Evolutionary conservation across 2,113 vertebrate genomes (phyloP), one percentile per base, ranked within the genome.

Genomic region (Speoplatyrhinus poulsoni): DNA sequence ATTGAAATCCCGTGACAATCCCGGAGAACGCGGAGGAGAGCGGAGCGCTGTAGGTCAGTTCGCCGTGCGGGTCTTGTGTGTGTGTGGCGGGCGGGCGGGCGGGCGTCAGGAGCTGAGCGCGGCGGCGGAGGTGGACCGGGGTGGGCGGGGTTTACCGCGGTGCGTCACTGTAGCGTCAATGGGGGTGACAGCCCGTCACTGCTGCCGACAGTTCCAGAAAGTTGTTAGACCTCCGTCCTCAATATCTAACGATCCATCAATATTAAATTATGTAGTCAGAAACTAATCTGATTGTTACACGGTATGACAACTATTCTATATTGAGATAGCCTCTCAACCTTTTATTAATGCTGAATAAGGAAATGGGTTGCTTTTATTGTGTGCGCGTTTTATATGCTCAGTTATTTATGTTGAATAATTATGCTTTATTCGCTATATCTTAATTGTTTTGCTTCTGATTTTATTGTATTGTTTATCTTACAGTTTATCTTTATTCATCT

Each of bases 1-100:
- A 94, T 94, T 93, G 92, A 93, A 93, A 93, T 91, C 92, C 88
- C 92, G 90, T 93, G 90, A 89, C 91, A 87, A 89, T 84, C 74
- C 82, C 89, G 78, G 90, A 92, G 90, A 94, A 92, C 86, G 90
- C 82, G 89, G 89, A 92, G 86, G 83, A 88, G 89, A 85, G 81
- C 82, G 73, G 81, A 86, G 76, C 82, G 36, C 77, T 41, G 36
- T 84, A 82, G 85, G 76, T 84, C 71, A 85, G 82, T 69, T 89
- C 72, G 88, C 78, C 88, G 82, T 90, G 87, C 88, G 88, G 88
- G 90, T 92, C 90, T 85, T 88, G 90, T 88, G 26, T 19, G 19
- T 90, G 80, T 90, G 79, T 90, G 86, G 89, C 62, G 5, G 19
- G 26, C 26, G 26, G 26, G 26, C 26, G 26, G 26, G 62, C 56